A percentile compares a stretch with the other conserved stretches of the same genome.
Conservation (phyloP, 2,113 vertebrate genomes). For the Glareola pratincola region DNA sequence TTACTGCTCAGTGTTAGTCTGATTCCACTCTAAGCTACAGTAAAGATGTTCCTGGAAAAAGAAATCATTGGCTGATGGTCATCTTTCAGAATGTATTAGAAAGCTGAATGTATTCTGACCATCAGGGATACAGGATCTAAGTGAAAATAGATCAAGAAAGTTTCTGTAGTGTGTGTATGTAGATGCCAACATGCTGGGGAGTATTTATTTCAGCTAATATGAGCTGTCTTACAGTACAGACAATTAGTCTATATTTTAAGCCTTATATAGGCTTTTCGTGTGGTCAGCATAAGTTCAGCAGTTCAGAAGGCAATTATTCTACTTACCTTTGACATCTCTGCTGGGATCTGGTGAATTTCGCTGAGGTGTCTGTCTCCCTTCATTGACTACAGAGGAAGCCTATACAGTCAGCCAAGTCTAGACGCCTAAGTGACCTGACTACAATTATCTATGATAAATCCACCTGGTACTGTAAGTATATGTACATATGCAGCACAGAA, state of each 20-base stretch:
- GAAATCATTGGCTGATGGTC: background rate
- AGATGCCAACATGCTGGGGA: background rate
- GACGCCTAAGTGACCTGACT: background rate
- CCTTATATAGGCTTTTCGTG: background rate
- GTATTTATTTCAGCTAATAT: background rate
- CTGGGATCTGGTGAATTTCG: background rate
- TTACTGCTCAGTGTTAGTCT: constrained; percentile 50
- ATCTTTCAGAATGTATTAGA: constrained; percentile 9
- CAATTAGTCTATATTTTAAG: background rate
- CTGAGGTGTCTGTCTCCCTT: background rate
- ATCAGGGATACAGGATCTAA: constrained; percentile 4
- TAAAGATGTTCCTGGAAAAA: constrained; percentile 63
- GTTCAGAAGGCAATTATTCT: background rate
- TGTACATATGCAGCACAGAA: background rate
- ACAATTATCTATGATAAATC: background rate
- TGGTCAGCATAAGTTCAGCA: background rate
- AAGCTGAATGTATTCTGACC: constrained; percentile 42
- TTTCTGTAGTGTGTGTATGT: background rate
- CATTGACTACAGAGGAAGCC: background rate
- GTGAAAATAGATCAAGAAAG: background rate
- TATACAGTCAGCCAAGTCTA: background rate
- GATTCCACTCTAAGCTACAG: constrained; percentile 51
- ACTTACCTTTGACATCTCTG: background rate
- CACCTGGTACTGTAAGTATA: background rate
- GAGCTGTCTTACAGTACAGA: background rate